Conservation (phyloP, 2,113 vertebrate species). For the Sciurus niger region DNA sequence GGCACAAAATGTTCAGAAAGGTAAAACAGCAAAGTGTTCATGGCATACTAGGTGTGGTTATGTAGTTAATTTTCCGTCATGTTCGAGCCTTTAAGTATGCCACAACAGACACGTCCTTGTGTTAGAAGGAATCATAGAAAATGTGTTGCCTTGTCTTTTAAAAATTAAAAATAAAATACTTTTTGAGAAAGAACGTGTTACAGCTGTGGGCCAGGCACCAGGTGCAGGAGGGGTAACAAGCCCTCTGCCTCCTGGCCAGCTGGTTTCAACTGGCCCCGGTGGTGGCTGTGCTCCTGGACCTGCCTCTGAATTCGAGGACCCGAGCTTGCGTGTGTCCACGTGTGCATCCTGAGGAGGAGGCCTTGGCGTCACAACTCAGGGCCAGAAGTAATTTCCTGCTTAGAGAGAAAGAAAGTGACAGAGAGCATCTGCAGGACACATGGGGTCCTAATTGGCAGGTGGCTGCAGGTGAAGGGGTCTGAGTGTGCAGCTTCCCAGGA, state of each 20-base stretch:
- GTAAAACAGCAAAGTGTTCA: not conserved
- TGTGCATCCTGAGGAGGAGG: not conserved
- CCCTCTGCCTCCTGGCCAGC: not conserved
- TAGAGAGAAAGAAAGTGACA: not conserved
- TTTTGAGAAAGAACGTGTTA: not conserved
- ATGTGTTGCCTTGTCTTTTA: not conserved
- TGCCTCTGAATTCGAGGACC: not conserved
- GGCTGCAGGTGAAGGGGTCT: accelerated
- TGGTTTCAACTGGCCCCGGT: accelerated
- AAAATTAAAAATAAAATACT: too few species aligned
- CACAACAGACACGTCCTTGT: not conserved
- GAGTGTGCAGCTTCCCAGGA: accelerated
- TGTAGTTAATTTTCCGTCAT: not conserved
- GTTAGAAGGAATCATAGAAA: not conserved
- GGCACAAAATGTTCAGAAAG: not conserved
- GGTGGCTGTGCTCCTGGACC: accelerated
- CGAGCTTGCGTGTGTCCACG: not conserved
- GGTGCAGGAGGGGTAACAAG: accelerated
- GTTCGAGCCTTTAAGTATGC: not conserved
- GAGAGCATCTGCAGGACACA: not conserved
- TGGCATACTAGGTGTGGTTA: not conserved
- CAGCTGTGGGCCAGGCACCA: too few species aligned
- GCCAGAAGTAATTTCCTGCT: slow-evolving; percentile 28
- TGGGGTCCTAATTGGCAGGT: not conserved
- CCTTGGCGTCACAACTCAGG: not conserved